phyloP scores from a whole-genome alignment of 2,888 invertebrate genomes.

The Carterocephalus palaemon region DNA sequence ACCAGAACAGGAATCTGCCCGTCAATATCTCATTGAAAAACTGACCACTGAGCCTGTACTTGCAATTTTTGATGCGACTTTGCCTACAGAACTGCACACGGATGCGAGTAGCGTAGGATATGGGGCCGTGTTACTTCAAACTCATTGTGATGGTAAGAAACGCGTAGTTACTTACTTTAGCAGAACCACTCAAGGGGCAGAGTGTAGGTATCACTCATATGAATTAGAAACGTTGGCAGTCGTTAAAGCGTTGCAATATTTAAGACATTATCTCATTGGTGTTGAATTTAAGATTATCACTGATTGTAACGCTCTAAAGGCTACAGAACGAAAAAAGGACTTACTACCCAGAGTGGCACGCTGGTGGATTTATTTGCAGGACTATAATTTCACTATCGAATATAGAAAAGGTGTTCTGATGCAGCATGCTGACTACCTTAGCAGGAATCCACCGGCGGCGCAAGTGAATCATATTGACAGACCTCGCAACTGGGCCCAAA shows the following conservation, averaged over 20 bases:
- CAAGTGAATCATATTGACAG: background rate
- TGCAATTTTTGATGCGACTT: constrained; percentile 23
- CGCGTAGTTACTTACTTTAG: constrained; percentile 28
- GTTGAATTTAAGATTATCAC: constrained; percentile 32
- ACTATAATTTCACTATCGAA: background rate
- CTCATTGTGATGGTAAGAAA: constrained; percentile 6
- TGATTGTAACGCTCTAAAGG: constrained; percentile 41
- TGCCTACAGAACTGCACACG: constrained; percentile 27
- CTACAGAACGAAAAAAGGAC: constrained; percentile 36
- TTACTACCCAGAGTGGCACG: constrained; percentile 39
- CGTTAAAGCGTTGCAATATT: constrained; percentile 30
- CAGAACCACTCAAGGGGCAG: constrained; percentile 29
- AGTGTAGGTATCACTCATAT: constrained; percentile 28
- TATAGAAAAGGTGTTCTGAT: background rate
- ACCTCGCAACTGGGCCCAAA: constrained; percentile 30
- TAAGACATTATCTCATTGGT: constrained; percentile 31
- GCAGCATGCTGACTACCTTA: too few species aligned
- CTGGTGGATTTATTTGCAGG: constrained; percentile 34
- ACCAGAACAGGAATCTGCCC: constrained; percentile 19
- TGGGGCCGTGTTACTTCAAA: constrained; percentile 30
- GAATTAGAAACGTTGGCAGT: constrained; percentile 32
- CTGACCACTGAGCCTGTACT: constrained; percentile 27
- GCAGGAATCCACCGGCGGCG: too few species aligned
- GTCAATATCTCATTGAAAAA: constrained; percentile 20
- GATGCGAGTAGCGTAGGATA: constrained; percentile 28